phyloP scores from a whole-genome alignment of 2,797 vertebrate species.

The Enteromius viviparus region DNA sequence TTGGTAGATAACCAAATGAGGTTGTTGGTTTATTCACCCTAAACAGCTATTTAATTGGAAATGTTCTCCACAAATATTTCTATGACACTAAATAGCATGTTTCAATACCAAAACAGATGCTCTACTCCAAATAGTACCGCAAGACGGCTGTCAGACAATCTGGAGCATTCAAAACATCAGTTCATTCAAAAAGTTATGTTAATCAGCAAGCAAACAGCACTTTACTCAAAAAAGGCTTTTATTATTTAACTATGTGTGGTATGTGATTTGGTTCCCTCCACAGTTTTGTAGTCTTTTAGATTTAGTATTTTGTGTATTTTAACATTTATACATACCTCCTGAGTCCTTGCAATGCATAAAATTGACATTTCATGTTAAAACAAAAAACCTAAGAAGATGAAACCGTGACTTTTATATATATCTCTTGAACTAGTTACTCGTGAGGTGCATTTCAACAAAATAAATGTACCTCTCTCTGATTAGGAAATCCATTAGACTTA shows the following conservation, averaged over 20 bases:
- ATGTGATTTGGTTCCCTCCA: neutral
- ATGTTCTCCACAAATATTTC: neutral
- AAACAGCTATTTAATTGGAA: constrained; percentile 6
- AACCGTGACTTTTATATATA: neutral
- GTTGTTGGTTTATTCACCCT: neutral
- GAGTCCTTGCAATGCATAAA: neutral
- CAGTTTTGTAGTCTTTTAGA: neutral
- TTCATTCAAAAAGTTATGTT: neutral
- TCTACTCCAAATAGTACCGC: neutral
- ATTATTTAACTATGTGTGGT: neutral
- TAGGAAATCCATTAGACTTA: constrained; percentile 89
- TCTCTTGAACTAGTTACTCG: neutral
- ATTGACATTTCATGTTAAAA: neutral
- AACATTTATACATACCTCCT: neutral
- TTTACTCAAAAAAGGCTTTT: neutral
- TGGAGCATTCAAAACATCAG: neutral
- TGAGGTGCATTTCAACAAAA: neutral
- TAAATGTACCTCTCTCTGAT: constrained; percentile 81
- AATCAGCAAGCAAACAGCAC: neutral
- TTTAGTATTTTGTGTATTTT: neutral
- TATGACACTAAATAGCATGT: constrained; percentile 16
- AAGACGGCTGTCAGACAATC: neutral
- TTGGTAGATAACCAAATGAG: constrained; percentile 20
- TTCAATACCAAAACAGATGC: neutral
- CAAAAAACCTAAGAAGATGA: neutral